A percentile compares a stretch with the other conserved stretches of the same genome.
Evolutionary conservation across 2,888 invertebrate genomes (phyloP).

Genomic region (Tenthredo distinguenda): DNA sequence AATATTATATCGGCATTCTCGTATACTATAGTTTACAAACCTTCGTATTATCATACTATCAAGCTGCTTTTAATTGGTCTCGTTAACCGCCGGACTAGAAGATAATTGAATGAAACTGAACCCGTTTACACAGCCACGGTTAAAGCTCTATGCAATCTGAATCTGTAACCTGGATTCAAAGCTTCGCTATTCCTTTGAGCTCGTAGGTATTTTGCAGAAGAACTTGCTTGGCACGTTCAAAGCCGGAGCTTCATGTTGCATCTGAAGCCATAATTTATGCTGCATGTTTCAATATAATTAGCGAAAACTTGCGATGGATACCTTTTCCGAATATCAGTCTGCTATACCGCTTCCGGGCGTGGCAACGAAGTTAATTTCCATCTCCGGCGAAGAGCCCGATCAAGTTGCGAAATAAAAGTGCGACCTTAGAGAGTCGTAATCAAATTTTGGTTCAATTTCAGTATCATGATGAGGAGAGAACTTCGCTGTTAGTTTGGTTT

Average conservation of each 20-base stretch:
- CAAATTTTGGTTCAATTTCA: conserved; percentile 38
- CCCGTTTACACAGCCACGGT: background rate
- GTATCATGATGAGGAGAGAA: conserved; percentile 24
- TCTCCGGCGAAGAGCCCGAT: conserved; percentile 16
- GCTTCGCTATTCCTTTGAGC: conserved; percentile 16
- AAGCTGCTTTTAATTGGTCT: background rate
- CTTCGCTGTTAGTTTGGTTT: conserved; percentile 42
- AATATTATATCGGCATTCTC: background rate
- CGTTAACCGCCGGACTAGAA: conserved; percentile 19
- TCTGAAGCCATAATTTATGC: background rate
- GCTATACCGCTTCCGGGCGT: background rate
- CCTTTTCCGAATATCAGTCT: background rate
- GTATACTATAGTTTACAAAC: background rate
- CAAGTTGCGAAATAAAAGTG: conserved; percentile 10
- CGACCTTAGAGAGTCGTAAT: conserved; percentile 14
- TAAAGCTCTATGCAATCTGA: background rate
- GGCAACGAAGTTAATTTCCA: conserved; percentile 23
- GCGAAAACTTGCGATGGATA: background rate
- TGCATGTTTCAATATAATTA: background rate
- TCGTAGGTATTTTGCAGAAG: background rate
- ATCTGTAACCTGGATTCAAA: conserved; percentile 23
- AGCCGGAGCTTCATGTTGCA: background rate
- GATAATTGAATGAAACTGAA: conserved; percentile 4
- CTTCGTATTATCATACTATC: background rate
- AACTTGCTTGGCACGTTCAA: background rate